phyloP scores from a whole-genome alignment of 2,797 vertebrate genomes.

The Trachurus trachurus region DNA sequence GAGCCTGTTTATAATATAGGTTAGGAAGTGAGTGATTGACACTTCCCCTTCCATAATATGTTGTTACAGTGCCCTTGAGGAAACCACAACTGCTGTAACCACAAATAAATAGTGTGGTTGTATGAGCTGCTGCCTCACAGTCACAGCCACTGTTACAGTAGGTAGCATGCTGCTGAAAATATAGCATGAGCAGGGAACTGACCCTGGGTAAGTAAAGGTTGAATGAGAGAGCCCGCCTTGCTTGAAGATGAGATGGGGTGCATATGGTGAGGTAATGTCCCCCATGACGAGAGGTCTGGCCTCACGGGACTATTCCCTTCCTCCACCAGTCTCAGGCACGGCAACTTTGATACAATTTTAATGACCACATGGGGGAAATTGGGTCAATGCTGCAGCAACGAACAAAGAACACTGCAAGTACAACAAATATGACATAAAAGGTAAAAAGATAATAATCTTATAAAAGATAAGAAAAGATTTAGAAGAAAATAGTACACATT shows the following conservation, averaged over 20 bases:
- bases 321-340: conserved; percentile 62
- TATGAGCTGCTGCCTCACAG: background rate
- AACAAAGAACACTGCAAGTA: conserved; percentile 63
- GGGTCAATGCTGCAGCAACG: conserved; percentile 69
- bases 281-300: conserved; percentile 53
- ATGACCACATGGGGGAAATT: conserved; percentile 81
- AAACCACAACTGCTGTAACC: background rate
- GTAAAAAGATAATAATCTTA: background rate
- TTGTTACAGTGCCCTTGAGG: background rate
- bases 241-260: conserved; percentile 32
- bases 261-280: conserved; percentile 69
- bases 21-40: background rate
- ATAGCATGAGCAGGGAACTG: background rate
- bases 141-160: background rate
- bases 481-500: background rate
- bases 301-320: conserved; percentile 63
- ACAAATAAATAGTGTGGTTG: background rate
- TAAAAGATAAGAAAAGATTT: background rate
- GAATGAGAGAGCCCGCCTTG: background rate
- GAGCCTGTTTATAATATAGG: background rate
- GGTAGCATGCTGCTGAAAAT: background rate
- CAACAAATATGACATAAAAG: conserved; percentile 7
- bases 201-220: conserved; percentile 1
- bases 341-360: conserved; percentile 80
- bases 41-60: background rate